Evolutionary conservation across 2,797 vertebrate genomes (phyloP).

Genomic region (Sparidentex hasta): DNA sequence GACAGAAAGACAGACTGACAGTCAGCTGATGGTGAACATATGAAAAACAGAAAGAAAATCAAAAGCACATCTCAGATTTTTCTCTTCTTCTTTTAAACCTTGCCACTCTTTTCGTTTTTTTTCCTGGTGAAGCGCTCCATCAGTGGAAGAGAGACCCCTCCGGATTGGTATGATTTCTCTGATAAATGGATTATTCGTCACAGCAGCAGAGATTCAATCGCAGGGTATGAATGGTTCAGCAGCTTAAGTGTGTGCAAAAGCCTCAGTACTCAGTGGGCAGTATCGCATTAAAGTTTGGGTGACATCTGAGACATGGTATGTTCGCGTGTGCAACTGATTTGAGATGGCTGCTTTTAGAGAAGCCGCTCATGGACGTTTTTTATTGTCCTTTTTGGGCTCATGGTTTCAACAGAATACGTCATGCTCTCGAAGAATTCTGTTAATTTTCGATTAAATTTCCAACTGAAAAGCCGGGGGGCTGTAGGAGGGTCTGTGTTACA

Average conservation of each 20-base stretch:
- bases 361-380: background rate
- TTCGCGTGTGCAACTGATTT: conserved; percentile 22
- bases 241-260: conserved; percentile 17
- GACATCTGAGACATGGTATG: conserved; percentile 7
- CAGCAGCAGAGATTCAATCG: conserved; percentile 30
- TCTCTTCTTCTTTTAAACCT: background rate
- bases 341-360: conserved; percentile 8
- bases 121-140: conserved; percentile 13
- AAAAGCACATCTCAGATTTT: too few species aligned
- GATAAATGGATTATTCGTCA: conserved; percentile 18
- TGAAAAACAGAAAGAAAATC: too few species aligned
- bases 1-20: too few species aligned
- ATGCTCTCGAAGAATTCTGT: conserved; percentile 12
- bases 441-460: background rate
- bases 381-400: conserved; percentile 4
- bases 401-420: background rate
- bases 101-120: conserved; percentile 13
- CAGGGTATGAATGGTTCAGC: conserved; percentile 28
- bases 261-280: conserved; percentile 6
- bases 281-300: conserved; percentile 15
- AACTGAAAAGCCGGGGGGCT: background rate
- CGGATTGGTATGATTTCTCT: conserved; percentile 3
- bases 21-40: too few species aligned
- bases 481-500: background rate
- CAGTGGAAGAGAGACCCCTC: conserved; percentile 6